Conservation (phyloP, 2,113 vertebrate species). For the Tachuris rubrigastra region DNA sequence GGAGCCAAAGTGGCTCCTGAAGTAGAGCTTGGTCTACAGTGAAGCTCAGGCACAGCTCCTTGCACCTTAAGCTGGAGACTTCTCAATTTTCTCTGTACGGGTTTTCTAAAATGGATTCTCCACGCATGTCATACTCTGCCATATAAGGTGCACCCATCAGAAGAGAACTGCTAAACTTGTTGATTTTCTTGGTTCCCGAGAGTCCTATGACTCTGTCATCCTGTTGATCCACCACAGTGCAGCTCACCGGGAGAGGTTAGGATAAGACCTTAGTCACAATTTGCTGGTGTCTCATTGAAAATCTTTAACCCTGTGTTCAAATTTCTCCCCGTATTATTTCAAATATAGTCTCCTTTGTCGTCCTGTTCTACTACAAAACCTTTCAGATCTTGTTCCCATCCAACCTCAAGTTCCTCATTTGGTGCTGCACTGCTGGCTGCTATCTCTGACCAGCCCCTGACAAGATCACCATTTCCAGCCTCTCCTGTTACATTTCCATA, state of each 20-base stretch:
- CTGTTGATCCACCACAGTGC: not conserved
- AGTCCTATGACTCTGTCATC: not conserved
- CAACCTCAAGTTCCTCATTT: not conserved
- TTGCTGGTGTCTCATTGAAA: not conserved
- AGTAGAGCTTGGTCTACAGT: fast-evolving
- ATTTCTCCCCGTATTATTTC: not conserved
- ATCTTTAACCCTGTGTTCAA: not conserved
- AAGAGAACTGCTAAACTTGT: not conserved
- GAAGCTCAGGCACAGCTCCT: not conserved
- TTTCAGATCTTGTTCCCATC: not conserved
- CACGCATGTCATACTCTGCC: not conserved
- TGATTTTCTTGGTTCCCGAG: not conserved
- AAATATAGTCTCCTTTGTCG: not conserved
- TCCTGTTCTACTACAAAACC: not conserved
- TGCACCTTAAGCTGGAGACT: not conserved
- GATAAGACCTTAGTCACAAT: fast-evolving
- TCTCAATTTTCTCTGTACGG: not conserved
- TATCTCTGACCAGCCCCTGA: not conserved
- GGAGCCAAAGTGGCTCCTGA: not conserved
- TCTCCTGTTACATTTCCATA: not conserved
- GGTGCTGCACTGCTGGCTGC: not conserved
- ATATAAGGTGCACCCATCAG: fast-evolving
- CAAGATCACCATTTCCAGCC: fast-evolving
- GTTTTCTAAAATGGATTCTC: not conserved
- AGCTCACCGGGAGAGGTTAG: not conserved